Evolutionary conservation across 2,888 invertebrate species (phyloP).

Genomic region (Harpagoxenus sublaevis): DNA sequence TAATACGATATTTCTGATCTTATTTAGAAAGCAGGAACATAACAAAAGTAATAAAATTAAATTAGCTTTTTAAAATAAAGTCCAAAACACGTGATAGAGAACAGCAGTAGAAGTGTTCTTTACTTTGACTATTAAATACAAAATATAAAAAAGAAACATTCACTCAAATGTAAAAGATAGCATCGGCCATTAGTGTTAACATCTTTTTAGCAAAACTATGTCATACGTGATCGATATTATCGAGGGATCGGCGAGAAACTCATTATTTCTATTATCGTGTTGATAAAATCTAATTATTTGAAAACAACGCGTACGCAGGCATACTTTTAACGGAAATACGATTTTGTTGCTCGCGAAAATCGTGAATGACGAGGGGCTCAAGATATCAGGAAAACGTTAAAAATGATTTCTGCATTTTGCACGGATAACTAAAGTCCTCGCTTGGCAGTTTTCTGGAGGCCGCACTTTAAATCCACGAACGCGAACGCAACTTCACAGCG

Average conservation of each 20-base stretch:
- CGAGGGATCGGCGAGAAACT: not conserved
- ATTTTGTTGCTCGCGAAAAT: not conserved
- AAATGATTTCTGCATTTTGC: conserved; percentile 63
- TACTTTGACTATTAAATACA: not conserved
- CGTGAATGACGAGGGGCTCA: not conserved
- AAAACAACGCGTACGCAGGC: not conserved
- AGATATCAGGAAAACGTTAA: not conserved
- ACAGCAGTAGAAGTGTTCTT: not conserved
- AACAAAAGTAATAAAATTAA: not conserved
- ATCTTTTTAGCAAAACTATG: conserved; percentile 22
- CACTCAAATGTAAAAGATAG: not conserved
- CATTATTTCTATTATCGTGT: not conserved
- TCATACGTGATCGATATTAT: not conserved
- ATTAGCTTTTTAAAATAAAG: not conserved
- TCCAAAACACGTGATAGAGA: not conserved
- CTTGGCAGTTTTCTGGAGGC: not conserved
- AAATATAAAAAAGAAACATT: not conserved
- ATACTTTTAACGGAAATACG: not conserved
- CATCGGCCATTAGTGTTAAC: not conserved
- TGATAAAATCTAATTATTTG: conserved; percentile 3
- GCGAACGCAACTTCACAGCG: conserved; percentile 59
- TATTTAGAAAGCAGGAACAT: not conserved
- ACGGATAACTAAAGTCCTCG: conserved; percentile 53
- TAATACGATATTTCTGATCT: not conserved
- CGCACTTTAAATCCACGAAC: conserved; percentile 38